Evolutionary conservation across 2,797 vertebrate species (phyloP).

Genomic region (Notolepis coatsorum): DNA sequence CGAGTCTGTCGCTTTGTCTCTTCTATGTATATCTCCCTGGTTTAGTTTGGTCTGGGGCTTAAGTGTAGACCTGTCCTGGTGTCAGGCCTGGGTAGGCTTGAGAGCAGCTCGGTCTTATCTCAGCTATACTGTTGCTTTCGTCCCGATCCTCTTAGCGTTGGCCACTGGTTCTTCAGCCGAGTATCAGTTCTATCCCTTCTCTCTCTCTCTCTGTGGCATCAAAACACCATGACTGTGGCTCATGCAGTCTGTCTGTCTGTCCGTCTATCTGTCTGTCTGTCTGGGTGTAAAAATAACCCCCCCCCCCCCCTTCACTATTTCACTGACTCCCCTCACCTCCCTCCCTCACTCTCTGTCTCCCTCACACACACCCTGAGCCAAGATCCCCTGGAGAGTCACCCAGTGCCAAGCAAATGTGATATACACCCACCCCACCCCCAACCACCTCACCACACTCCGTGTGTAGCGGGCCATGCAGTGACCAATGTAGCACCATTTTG

Average conservation of each 20-base stretch:
- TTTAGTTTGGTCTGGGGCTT: too few species aligned
- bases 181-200: conserved; percentile 18
- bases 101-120: too few species aligned
- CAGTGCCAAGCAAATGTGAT: conserved; percentile 55
- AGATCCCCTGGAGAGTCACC: conserved; percentile 62
- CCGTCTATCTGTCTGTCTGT: conserved; percentile 47
- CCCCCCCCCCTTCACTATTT: conserved; percentile 36
- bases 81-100: too few species aligned
- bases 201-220: conserved; percentile 13
- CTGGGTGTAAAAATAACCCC: conserved; percentile 44
- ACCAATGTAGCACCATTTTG: too few species aligned
- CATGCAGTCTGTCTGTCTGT: conserved; percentile 47
- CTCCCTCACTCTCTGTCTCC: conserved; percentile 10
- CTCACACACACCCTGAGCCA: conserved; percentile 28
- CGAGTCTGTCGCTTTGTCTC: too few species aligned
- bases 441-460: conserved; percentile 27
- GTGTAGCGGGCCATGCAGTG: not conserved
- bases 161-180: not conserved
- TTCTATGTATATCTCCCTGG: too few species aligned
- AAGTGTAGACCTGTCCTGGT: not conserved
- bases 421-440: conserved; percentile 37
- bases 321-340: conserved; percentile 20
- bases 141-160: too few species aligned
- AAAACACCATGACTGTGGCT: conserved; percentile 45
- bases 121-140: too few species aligned